A percentile compares a stretch with the other conserved stretches of the same genome.
Conservation (phyloP, 2,797 vertebrate genomes). For the Anguilla anguilla region DNA sequence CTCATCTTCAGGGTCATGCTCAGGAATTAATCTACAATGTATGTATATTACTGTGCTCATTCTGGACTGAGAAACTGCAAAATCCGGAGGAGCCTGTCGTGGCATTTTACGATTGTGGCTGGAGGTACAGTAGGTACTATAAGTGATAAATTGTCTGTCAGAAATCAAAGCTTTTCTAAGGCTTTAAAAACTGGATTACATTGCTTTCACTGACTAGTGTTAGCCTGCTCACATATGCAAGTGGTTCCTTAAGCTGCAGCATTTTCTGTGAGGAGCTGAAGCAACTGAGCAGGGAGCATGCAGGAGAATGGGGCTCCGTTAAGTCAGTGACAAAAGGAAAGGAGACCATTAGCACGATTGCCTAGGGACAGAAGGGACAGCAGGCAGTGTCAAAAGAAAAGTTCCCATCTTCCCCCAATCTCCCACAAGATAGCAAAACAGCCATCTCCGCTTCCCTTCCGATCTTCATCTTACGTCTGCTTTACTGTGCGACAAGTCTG, state of each 20-base stretch:
- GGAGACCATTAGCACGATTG: background rate
- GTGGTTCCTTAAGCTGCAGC: background rate
- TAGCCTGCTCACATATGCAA: background rate
- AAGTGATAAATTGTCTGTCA: background rate
- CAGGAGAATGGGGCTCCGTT: background rate
- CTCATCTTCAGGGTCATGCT: background rate
- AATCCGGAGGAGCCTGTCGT: background rate
- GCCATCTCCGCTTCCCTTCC: constrained; percentile 18
- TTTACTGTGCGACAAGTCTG: background rate
- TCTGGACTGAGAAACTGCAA: background rate
- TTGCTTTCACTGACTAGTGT: background rate
- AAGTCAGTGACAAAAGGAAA: background rate
- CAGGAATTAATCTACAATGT: background rate
- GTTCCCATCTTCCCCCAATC: background rate
- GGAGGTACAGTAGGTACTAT: background rate
- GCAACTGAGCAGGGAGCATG: background rate
- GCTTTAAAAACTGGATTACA: constrained; percentile 13
- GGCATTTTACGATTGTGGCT: background rate
- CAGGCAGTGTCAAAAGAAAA: constrained; percentile 14
- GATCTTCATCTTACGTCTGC: background rate
- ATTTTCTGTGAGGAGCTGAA: background rate
- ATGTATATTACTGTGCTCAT: background rate
- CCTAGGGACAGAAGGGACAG: constrained; percentile 20
- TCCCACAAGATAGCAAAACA: constrained; percentile 4
- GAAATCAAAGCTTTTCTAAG: background rate